Evolutionary conservation across 2,797 vertebrate species (phyloP).

Genomic region (Falco rusticolus): DNA sequence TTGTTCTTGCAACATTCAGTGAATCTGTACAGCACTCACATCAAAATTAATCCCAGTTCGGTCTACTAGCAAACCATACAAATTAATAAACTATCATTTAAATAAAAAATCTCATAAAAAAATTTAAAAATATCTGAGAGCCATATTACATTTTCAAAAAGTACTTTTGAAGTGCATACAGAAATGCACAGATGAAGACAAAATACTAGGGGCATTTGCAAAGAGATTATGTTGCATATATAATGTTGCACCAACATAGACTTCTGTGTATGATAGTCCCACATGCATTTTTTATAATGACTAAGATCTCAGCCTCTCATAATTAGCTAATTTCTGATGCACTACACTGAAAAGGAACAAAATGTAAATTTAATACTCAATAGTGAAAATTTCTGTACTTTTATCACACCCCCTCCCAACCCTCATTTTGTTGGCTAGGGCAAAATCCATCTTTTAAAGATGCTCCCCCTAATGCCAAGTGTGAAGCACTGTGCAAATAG

Average conservation of each 20-base stretch:
- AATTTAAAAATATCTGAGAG: not conserved
- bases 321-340: not conserved
- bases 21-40: not conserved
- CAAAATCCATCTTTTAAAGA: not conserved
- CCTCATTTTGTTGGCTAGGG: not conserved
- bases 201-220: not conserved
- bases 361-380: not conserved
- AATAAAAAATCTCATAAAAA: not conserved
- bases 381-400: not conserved
- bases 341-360: not conserved
- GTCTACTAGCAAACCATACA: not conserved
- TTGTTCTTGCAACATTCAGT: not conserved
- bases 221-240: not conserved
- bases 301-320: not conserved
- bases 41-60: not conserved
- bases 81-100: not conserved
- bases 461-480: not conserved
- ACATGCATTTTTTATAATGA: not conserved
- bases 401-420: not conserved
- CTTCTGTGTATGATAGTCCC: not conserved
- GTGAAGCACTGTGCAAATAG: not conserved
- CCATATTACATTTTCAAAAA: not conserved
- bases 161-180: not conserved
- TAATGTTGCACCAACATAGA: not conserved
- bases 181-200: not conserved